These are phyloP conservation scores for Zelostemma sp. DNA, from an alignment of 1,140 invertebrate genomes.

Conservation along the genomic window DNA sequence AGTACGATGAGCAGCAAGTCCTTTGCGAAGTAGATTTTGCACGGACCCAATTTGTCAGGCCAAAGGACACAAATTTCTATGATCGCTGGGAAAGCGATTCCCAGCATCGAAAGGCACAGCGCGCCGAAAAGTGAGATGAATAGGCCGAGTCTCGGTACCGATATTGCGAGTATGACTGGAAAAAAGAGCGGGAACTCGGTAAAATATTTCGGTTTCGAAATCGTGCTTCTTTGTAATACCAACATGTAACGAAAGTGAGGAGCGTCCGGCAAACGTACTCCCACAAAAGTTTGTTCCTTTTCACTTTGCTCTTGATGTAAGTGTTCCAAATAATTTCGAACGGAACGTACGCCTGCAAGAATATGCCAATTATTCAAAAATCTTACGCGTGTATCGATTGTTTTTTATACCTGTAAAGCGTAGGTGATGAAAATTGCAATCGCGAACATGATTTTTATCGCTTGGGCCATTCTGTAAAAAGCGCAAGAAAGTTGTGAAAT, in stretches of 20 bases:
- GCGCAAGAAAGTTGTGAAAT: no score
- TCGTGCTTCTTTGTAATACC: slow-evolving; percentile 63
- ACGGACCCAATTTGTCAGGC: slow-evolving; percentile 67
- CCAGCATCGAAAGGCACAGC: slow-evolving; percentile 84
- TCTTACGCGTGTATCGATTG: no score
- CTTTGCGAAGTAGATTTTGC: slow-evolving; percentile 71
- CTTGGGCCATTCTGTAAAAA: slow-evolving; percentile 70
- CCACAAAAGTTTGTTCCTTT: slow-evolving; percentile 65
- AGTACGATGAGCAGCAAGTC: slow-evolving; percentile 80
- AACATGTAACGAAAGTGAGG: slow-evolving; percentile 83
- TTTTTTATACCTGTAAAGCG: slow-evolving; percentile 89
- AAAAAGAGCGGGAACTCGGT: slow-evolving; percentile 24
- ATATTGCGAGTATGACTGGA: slow-evolving; percentile 82
- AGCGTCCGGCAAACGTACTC: slow-evolving; percentile 79
- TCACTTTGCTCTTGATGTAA: slow-evolving; percentile 67
- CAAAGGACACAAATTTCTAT: slow-evolving; percentile 80
- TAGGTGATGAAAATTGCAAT: slow-evolving; percentile 88
- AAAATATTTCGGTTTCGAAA: no score
- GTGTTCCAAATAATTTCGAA: slow-evolving; percentile 89
- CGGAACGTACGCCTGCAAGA: slow-evolving; percentile 90
- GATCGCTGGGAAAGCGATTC: slow-evolving; percentile 90
- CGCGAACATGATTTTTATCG: slow-evolving; percentile 83
- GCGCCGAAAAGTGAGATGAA: slow-evolving; percentile 94
- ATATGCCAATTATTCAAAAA: no score
- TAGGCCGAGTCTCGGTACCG: slow-evolving; percentile 85